Evolutionary conservation across 2,888 invertebrate species (phyloP).

Genomic region (Dynastes hyllus): DNA sequence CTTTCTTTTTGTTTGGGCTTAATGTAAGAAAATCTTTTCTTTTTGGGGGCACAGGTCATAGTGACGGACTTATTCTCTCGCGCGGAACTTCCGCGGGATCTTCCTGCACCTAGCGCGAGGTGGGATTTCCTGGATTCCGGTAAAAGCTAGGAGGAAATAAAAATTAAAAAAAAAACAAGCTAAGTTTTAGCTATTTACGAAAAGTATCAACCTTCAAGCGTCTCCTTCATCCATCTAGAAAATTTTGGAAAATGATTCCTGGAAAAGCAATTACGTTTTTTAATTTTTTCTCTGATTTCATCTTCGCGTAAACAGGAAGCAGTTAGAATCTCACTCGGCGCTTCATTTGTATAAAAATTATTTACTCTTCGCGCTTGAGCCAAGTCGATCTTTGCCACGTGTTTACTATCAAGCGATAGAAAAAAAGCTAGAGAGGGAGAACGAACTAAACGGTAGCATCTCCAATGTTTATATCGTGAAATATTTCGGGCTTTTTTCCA

Average conservation of each 20-base stretch:
- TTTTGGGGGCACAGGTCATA: too few relatives aligned
- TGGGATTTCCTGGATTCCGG: too few relatives aligned
- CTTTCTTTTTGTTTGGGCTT: too few relatives aligned
- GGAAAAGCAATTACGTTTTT: constrained; percentile 6
- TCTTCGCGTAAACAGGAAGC: constrained; percentile 31
- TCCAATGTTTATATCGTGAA: constrained; percentile 41
- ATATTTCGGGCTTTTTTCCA: constrained; percentile 36
- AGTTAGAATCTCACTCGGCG: constrained; percentile 24
- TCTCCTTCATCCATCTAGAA: background rate
- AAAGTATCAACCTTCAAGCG: too few relatives aligned
- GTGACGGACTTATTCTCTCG: too few relatives aligned
- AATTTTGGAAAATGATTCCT: constrained; percentile 4
- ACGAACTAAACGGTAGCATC: background rate
- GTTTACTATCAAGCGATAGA: constrained; percentile 37
- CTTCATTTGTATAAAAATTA: constrained; percentile 40
- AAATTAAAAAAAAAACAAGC: too few relatives aligned
- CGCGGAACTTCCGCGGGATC: too few relatives aligned
- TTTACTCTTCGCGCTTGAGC: constrained; percentile 35
- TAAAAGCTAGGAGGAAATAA: too few relatives aligned
- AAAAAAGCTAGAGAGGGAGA: constrained; percentile 2
- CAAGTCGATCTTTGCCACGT: constrained; percentile 35
- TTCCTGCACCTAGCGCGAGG: too few relatives aligned
- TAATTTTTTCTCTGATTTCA: background rate
- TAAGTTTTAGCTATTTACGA: too few relatives aligned
- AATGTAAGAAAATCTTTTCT: too few relatives aligned